phyloP scores from a whole-genome alignment of 2,113 vertebrate genomes.

The Trinectes maculatus region DNA sequence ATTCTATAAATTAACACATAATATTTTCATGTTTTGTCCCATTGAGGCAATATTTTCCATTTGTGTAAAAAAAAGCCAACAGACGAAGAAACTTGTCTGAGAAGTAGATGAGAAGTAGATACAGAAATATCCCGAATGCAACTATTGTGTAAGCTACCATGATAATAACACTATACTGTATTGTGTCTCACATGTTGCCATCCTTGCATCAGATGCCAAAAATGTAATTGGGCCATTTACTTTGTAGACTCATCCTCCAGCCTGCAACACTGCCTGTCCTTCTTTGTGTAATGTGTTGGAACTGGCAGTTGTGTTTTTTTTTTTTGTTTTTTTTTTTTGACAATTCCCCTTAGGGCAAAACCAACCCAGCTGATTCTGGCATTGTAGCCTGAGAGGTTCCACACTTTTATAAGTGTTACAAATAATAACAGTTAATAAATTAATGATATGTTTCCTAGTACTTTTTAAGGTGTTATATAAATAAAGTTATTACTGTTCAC shows the following conservation, averaged over 20 bases:
- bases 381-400: too few relatives aligned
- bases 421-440: too few relatives aligned
- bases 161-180: background rate
- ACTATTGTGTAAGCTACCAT: background rate
- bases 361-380: background rate
- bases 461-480: too few relatives aligned
- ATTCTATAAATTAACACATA: too few relatives aligned
- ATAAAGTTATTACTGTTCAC: too few relatives aligned
- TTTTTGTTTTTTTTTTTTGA: background rate
- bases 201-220: slow-evolving; percentile 35
- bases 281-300: slow-evolving; percentile 13
- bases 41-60: too few relatives aligned
- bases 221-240: slow-evolving; percentile 23
- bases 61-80: too few relatives aligned
- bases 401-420: too few relatives aligned
- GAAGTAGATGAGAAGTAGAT: too few relatives aligned
- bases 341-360: background rate
- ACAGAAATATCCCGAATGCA: background rate
- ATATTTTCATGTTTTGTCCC: too few relatives aligned
- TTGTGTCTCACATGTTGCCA: slow-evolving; percentile 11
- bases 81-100: too few relatives aligned
- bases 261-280: background rate
- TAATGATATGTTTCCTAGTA: too few relatives aligned
- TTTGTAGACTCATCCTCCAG: slow-evolving; percentile 16
- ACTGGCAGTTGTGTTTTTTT: background rate